A percentile compares a stretch with the other conserved stretches of the same genome.
Conservation (phyloP, 2,888 invertebrate genomes). For the Cataglyphis livida region DNA sequence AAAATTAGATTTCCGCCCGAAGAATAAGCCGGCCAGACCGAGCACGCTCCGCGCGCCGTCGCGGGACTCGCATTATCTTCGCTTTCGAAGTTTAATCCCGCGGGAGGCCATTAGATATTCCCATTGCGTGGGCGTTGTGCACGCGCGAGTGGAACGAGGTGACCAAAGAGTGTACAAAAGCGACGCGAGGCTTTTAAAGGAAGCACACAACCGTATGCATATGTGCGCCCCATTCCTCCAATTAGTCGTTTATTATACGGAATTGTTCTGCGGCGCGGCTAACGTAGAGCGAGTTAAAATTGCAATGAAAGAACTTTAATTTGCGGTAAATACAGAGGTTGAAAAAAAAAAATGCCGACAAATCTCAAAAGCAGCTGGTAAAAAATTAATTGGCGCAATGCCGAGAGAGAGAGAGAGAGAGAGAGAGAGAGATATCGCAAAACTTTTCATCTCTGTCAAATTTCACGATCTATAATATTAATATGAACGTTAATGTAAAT, state of each 20-base stretch:
- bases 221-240: constrained; percentile 37
- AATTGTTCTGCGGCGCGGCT: constrained; percentile 24
- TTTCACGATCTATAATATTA: not conserved
- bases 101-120: constrained; percentile 48
- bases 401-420: not conserved
- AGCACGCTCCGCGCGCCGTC: constrained; percentile 14
- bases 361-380: constrained; percentile 11
- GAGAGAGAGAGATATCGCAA: not conserved
- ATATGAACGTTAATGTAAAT: not conserved
- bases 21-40: constrained; percentile 15
- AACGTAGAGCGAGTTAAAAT: constrained; percentile 5
- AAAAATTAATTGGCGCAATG: constrained; percentile 7
- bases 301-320: constrained; percentile 35
- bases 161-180: constrained; percentile 45
- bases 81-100: constrained; percentile 48
- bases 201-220: not conserved
- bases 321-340: constrained; percentile 28
- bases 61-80: constrained; percentile 39
- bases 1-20: constrained; percentile 49
- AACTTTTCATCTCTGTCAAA: not conserved
- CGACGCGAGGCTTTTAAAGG: constrained; percentile 31
- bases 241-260: constrained; percentile 53
- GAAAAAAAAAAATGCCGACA: not conserved
- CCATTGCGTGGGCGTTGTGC: constrained; percentile 41
- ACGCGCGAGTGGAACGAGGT: constrained; percentile 39